Evolutionary conservation across 1,140 invertebrate genomes (phyloP), one percentile per base, ranked within the genome.

Genomic region (Euura saliciscinereae): DNA sequence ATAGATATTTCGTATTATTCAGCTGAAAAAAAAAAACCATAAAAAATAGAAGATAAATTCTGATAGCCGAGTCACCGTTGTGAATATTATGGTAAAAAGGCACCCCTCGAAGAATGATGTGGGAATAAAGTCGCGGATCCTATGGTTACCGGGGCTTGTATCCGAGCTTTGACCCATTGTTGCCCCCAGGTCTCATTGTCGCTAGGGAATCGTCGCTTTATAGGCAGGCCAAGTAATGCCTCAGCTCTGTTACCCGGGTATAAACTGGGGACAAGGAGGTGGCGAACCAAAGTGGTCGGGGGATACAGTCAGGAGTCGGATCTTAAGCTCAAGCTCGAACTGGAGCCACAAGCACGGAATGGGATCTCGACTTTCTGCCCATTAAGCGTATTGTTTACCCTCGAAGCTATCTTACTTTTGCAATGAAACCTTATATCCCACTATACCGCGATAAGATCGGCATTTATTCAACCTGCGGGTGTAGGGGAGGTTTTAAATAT

Each of bases 131-230:
- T 28, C 28, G 28, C 28, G 28, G 1, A 66, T n/a, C 51, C 11
- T 45, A 45, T 43, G 45, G 28, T 28, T 28, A 28, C 28, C 74
- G 74, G 74, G 71, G 75, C 72, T 71, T 79, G 79, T 79, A 79
- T 79, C 78, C 72, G 79, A 78, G 78, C 74, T 79, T 80, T 76
- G 77, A 69, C 74, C 73, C 70, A 78, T 79, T 74, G 72, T 71
- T 44, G 11, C 10, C 66, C 8, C 28, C 8, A 28, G 28, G 11
- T 28, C 66, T 67, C 8, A 67, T 44, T 44, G 66, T 67, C 28
- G 28, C 10, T 10, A 28, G 66, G 4, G 66, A 42, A 28, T 28
- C 66, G 11, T 10, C 66, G 66, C 11, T 67, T 44, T 67, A 42
- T 67, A 42, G 13, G 66, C 3, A 67, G 66, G 66, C 66, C 13